These are phyloP conservation scores for Anseranas semipalmata DNA, from an alignment of 2,113 vertebrate genomes.

Conservation along the genomic window DNA sequence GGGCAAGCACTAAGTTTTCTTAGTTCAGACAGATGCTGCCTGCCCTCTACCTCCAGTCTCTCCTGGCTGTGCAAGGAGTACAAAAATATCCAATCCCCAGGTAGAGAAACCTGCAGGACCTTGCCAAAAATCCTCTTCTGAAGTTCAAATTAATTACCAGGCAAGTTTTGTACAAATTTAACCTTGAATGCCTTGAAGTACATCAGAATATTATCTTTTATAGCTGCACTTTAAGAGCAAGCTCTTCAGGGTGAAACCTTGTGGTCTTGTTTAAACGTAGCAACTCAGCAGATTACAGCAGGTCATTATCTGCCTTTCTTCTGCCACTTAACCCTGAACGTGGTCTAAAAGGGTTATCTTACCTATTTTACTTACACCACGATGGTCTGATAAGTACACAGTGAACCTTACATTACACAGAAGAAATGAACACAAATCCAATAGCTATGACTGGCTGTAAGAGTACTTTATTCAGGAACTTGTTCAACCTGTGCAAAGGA, in stretches of 20 bases:
- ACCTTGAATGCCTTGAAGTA: conserved; percentile 29
- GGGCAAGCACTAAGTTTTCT: background rate
- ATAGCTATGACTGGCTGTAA: background rate
- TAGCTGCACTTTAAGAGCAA: background rate
- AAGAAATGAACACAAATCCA: background rate
- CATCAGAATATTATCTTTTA: conserved; percentile 1
- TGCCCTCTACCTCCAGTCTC: background rate
- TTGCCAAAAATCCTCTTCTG: conserved; percentile 3
- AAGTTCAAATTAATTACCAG: conserved; percentile 25
- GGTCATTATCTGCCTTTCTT: background rate
- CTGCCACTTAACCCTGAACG: background rate
- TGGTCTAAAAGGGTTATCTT: background rate
- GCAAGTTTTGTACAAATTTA: conserved; percentile 13
- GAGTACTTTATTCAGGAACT: background rate
- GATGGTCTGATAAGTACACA: background rate
- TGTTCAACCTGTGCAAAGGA: accelerated
- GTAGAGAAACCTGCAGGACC: background rate
- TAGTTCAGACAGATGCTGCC: background rate
- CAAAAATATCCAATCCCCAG: background rate
- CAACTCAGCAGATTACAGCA: background rate
- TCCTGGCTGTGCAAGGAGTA: background rate
- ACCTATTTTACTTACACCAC: background rate
- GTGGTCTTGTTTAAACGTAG: background rate
- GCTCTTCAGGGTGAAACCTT: background rate
- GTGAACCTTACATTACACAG: background rate